These are phyloP conservation scores for Coendou prehensilis DNA, from an alignment of 2,797 vertebrate genomes.

Conservation along the genomic window DNA sequence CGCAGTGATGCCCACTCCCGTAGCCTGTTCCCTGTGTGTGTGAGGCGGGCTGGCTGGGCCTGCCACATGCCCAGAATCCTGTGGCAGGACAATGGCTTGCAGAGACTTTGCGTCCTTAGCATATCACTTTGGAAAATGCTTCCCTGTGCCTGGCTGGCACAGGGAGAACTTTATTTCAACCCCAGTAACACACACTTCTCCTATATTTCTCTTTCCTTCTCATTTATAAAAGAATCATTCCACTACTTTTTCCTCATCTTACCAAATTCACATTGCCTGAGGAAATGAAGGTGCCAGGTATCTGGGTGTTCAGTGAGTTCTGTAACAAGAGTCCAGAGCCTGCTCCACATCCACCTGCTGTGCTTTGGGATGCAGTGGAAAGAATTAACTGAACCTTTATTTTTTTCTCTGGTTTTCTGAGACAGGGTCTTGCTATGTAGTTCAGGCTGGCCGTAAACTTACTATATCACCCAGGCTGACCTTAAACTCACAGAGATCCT, in stretches of 20 bases:
- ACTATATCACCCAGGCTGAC: background rate
- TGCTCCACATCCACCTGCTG: background rate
- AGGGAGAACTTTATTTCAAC: background rate
- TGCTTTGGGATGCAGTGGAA: too few relatives aligned
- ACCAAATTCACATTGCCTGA: background rate
- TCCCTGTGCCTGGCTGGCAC: background rate
- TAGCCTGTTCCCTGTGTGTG: rapidly evolving
- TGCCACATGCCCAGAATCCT: background rate
- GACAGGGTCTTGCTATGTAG: background rate
- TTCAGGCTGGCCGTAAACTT: background rate
- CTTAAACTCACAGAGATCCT: background rate
- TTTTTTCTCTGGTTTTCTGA: background rate
- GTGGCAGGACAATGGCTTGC: too few relatives aligned
- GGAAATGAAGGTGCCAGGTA: background rate
- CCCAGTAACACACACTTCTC: background rate
- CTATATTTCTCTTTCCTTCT: background rate
- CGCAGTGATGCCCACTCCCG: rapidly evolving
- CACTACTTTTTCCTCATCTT: background rate
- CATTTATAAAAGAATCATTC: background rate
- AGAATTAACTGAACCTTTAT: background rate
- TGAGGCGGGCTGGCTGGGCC: background rate
- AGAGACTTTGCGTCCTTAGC: background rate
- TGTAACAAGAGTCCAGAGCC: background rate
- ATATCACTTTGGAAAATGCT: background rate
- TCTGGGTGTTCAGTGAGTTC: background rate